Evolutionary conservation across 1,140 invertebrate genomes (phyloP).

Genomic region (Panulirus ornatus): DNA sequence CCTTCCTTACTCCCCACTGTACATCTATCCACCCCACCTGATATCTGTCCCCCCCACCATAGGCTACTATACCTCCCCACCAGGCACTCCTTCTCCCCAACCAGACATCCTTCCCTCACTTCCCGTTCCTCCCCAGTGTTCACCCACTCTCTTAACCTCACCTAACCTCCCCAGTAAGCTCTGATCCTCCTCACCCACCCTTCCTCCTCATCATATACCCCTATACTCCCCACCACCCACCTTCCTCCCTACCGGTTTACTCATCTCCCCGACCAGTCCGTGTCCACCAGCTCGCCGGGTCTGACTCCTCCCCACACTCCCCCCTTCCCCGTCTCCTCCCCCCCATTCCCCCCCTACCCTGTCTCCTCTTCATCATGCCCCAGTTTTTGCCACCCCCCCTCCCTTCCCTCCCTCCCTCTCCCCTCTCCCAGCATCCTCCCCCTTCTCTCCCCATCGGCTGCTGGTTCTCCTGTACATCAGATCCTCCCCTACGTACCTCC

Average conservation of each 20-base stretch:
- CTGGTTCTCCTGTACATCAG: too few species aligned
- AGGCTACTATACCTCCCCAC: neutral
- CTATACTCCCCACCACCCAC: neutral
- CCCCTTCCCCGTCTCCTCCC: neutral
- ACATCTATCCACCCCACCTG: neutral
- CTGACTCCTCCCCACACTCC: neutral
- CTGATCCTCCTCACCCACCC: neutral
- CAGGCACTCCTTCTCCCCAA: too few species aligned
- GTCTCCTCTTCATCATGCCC: neutral
- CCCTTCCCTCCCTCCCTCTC: neutral
- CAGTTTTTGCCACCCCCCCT: neutral
- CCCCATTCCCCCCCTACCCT: neutral
- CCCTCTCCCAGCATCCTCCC: neutral
- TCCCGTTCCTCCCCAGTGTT: neutral
- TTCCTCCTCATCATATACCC: too few species aligned
- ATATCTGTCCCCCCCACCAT: neutral
- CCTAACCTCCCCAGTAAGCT: too few species aligned
- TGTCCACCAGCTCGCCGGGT: neutral
- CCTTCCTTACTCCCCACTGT: too few species aligned
- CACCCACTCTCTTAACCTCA: neutral
- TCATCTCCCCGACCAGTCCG: neutral
- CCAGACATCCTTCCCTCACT: too few species aligned
- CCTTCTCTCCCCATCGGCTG: neutral
- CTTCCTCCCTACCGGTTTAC: neutral
- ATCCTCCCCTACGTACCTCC: neutral